Conservation (phyloP, 1,140 invertebrate genomes). For the Mercenaria mercenaria region DNA sequence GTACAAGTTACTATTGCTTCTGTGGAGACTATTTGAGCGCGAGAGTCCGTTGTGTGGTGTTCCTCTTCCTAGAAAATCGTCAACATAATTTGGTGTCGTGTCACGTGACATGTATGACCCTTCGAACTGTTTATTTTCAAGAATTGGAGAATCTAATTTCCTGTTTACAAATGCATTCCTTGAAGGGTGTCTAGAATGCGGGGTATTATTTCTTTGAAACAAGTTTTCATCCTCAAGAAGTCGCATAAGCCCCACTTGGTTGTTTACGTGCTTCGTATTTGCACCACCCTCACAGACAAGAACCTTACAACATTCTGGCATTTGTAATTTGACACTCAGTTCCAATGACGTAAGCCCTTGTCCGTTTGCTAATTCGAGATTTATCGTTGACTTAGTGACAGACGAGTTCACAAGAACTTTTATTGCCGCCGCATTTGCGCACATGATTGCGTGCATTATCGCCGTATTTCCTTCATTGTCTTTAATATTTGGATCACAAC, state of each 20-base stretch:
- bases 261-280: constrained; percentile 59
- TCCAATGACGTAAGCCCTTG: constrained; percentile 61
- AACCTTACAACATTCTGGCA: constrained; percentile 58
- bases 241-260: constrained; percentile 44
- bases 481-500: constrained; percentile 41
- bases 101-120: constrained; percentile 65
- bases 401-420: constrained; percentile 36
- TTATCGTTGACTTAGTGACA: constrained; percentile 3
- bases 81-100: constrained; percentile 47
- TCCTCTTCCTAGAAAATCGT: constrained; percentile 23
- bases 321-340: constrained; percentile 51
- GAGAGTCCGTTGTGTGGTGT: constrained; percentile 4
- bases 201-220: constrained; percentile 39
- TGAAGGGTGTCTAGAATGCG: constrained; percentile 42
- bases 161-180: constrained; percentile 37
- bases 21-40: constrained; percentile 51
- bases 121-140: constrained; percentile 55
- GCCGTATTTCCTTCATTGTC: constrained; percentile 44
- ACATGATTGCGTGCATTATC: constrained; percentile 59
- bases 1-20: constrained; percentile 57
- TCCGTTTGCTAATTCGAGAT: constrained; percentile 47
- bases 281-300: constrained; percentile 67
- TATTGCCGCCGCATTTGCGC: constrained; percentile 48
- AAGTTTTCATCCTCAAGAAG: constrained; percentile 58
- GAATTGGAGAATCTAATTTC: constrained; percentile 39